Evolutionary conservation across 2,797 vertebrate species (phyloP).

Genomic region (Molossus alvarezi): DNA sequence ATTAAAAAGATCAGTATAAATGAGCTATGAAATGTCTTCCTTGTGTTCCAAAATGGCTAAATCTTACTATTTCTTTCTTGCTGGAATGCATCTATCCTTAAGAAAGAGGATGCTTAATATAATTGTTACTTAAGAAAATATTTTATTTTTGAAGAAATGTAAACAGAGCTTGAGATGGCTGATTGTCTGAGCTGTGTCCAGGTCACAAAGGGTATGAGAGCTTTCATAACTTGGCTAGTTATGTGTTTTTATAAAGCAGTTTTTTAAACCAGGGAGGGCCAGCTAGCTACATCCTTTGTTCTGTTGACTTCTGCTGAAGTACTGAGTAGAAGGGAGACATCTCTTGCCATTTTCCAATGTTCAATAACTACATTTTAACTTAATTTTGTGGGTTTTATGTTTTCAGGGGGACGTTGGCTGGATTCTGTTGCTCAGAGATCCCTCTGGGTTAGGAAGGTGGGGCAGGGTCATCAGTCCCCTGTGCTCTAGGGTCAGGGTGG

Average conservation of each 20-base stretch:
- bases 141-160: not conserved
- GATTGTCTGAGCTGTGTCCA: not conserved
- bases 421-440: not conserved
- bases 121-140: constrained; percentile 39
- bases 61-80: constrained; percentile 31
- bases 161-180: not conserved
- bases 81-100: constrained; percentile 42
- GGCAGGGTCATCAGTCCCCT: not conserved
- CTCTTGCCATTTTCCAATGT: not conserved
- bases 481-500: not conserved
- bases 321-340: not conserved
- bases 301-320: not conserved
- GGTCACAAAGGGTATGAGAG: not conserved
- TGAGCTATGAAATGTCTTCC: not conserved
- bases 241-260: constrained; percentile 17
- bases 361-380: not conserved
- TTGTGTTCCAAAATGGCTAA: not conserved
- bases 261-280: not conserved
- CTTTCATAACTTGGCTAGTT: constrained; percentile 1
- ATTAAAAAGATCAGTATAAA: constrained; percentile 14
- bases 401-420: not conserved
- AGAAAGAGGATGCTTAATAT: constrained; percentile 10
- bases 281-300: constrained; percentile 6
- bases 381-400: constrained; percentile 4
- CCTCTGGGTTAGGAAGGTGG: not conserved